Percentiles rank a stretch among this genome's conserved stretches.
Evolutionary conservation across 2,888 invertebrate genomes (phyloP).

Genomic region (Embidobia sp.): DNA sequence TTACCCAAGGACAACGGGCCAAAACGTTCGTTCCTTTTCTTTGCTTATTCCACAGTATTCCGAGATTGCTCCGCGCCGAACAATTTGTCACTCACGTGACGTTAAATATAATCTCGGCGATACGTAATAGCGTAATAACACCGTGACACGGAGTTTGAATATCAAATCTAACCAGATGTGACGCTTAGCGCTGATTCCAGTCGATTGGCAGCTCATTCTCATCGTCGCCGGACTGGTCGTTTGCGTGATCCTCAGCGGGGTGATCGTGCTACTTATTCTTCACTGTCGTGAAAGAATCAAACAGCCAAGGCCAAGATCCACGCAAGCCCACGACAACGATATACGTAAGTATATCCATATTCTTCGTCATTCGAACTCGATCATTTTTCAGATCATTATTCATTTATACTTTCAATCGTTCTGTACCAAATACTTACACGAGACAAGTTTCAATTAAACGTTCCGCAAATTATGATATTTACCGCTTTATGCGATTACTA

Average conservation of each 20-base stretch:
- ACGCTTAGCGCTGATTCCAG: slow-evolving; percentile 81
- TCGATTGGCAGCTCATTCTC: slow-evolving; percentile 82
- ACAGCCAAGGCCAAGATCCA: slow-evolving; percentile 77
- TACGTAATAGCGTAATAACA: slow-evolving; percentile 45
- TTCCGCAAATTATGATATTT: too few relatives aligned
- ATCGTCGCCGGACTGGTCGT: slow-evolving; percentile 93
- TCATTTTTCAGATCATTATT: too few relatives aligned
- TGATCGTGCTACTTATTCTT: slow-evolving; percentile 91
- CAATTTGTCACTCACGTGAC: slow-evolving; percentile 34
- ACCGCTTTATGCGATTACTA: too few relatives aligned
- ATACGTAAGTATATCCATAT: slow-evolving; percentile 81
- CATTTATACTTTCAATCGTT: too few relatives aligned
- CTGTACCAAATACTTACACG: too few relatives aligned
- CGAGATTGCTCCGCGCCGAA: neutral
- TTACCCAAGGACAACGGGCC: neutral
- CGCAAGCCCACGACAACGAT: slow-evolving; percentile 79
- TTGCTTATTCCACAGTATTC: neutral
- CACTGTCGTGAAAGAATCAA: slow-evolving; percentile 85
- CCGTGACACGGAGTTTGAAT: slow-evolving; percentile 20
- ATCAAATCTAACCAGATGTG: slow-evolving; percentile 75
- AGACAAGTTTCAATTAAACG: too few relatives aligned
- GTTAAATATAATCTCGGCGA: slow-evolving; percentile 25
- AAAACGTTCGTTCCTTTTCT: neutral
- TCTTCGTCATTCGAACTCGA: too few relatives aligned
- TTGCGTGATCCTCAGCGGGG: slow-evolving; percentile 92